Evolutionary conservation across 2,113 vertebrate species (phyloP), one percentile per base, ranked within the genome.

Genomic region (Ciconia stormi): DNA sequence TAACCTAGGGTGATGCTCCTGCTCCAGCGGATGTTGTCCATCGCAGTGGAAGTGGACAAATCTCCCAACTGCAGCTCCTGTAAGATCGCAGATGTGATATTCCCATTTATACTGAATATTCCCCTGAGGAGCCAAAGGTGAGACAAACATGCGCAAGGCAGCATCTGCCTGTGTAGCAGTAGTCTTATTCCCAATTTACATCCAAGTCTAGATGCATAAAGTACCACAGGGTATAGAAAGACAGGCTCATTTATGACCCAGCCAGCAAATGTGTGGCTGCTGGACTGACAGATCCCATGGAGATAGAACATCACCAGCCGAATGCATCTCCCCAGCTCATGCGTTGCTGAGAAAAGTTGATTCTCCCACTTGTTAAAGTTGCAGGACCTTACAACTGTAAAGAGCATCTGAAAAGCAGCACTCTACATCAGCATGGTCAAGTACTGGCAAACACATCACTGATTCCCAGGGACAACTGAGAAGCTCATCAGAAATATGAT

Each of bases 11-110:
- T 98, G 14, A 98, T 98, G 80, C 98, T 98, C 34, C 97, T 99
- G 93, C 98, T 99, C 66, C 99, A 99, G 97, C 97, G 98, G 96
- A 99, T 99, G 99, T 93, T 99, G 89, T 98, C 98, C 83, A 97
- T 99, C 8, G 98, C 99, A 9, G 97, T 99, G 67, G 99, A 99
- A 95, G 99, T 99, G 82, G 99, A 99, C 95, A 97, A 97, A 69
- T 98, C 98, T 96, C 99, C 99, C 67, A 98, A 97, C 53, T 98
- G 98, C 96, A 99, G 94, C 97, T 98, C 99, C 87, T 98, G 82
- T 74, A 99, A 99, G 93, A 99, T 99, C 4, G 98, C 99, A 46
- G 97, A 98, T 42, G 98, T 98, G 93, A 98, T 99, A 49, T 99
- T 99, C 95, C 98, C 97, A 1, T 98, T 96, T 76, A 91, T 99